These are phyloP conservation scores for Stichopus chloronotus DNA, from an alignment of 35 echinoderm and acorn worm genomes.

Conservation along the genomic window DNA sequence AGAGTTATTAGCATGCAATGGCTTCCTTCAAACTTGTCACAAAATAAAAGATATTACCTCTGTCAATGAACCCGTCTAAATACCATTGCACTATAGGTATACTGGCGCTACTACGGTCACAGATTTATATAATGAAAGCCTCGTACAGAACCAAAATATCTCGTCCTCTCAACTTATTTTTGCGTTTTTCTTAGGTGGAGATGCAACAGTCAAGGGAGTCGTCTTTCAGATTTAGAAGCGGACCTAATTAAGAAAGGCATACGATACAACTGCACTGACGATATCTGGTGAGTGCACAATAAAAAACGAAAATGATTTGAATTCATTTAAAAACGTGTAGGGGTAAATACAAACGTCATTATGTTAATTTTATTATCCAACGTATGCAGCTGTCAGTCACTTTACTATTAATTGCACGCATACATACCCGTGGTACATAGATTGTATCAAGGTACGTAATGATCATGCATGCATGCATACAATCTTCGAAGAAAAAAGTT, in stretches of 20 bases:
- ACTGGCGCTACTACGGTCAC: not conserved
- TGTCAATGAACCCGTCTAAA: not conserved
- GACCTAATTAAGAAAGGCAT: not conserved
- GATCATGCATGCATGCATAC: too few species aligned
- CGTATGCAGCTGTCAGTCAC: too few species aligned
- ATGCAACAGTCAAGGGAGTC: not conserved
- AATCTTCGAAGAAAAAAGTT: too few species aligned
- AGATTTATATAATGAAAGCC: not conserved
- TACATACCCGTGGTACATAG: too few species aligned
- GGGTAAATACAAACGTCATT: too few species aligned
- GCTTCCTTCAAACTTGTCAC: not conserved
- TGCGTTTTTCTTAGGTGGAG: not conserved
- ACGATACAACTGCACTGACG: slow-evolving; percentile 23
- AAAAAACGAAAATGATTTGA: too few species aligned
- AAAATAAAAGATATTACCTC: not conserved
- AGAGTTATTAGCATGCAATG: not conserved
- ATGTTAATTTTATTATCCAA: too few species aligned
- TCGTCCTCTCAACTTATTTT: not conserved
- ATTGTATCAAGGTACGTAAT: too few species aligned
- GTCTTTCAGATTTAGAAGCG: not conserved
- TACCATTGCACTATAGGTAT: not conserved
- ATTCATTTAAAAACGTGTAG: too few species aligned
- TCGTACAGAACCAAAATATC: not conserved
- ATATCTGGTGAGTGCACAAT: not conserved
- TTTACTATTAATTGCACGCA: too few species aligned